Conservation (phyloP, 2,113 vertebrate genomes). For the Crotalus helleri region DNA sequence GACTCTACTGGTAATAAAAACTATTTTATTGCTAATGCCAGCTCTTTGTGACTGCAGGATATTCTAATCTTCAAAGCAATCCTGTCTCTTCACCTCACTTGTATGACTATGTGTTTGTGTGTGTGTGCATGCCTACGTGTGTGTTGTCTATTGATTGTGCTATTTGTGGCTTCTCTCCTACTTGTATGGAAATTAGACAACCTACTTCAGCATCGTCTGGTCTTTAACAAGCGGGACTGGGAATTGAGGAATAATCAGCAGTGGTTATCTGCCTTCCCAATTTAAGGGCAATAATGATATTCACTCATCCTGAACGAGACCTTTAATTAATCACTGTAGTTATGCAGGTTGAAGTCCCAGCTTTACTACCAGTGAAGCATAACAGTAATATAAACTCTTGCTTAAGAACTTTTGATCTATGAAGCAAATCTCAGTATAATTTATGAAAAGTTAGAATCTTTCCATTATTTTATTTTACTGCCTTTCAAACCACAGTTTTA, state of each 20-base stretch:
- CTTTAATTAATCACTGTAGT: slow-evolving; percentile 92
- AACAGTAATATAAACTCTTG: slow-evolving; percentile 67
- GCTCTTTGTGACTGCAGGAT: slow-evolving; percentile 24
- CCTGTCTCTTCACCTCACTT: slow-evolving; percentile 37
- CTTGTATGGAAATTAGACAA: slow-evolving; percentile 65
- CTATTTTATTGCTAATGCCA: not conserved
- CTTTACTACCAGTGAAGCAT: slow-evolving; percentile 70
- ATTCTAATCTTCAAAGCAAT: slow-evolving; percentile 50
- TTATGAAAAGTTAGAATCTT: slow-evolving; percentile 61
- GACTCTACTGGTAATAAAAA: slow-evolving; percentile 21
- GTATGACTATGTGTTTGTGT: not conserved
- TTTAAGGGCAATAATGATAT: slow-evolving; percentile 92
- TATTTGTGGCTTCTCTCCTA: slow-evolving; percentile 59
- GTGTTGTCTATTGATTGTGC: slow-evolving; percentile 55
- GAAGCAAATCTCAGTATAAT: slow-evolving; percentile 71
- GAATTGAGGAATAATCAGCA: slow-evolving; percentile 75
- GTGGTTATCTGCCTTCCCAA: slow-evolving; percentile 85
- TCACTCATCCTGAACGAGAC: slow-evolving; percentile 80
- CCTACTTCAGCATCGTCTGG: slow-evolving; percentile 69
- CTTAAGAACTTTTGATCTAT: slow-evolving; percentile 69
- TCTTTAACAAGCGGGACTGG: slow-evolving; percentile 72
- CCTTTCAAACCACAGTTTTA: slow-evolving; percentile 43
- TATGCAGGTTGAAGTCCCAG: slow-evolving; percentile 78
- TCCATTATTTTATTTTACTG: slow-evolving; percentile 46
- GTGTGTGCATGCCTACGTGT: not conserved